phyloP scores from a whole-genome alignment of 2,888 invertebrate species.

The Rotaria macrura region DNA sequence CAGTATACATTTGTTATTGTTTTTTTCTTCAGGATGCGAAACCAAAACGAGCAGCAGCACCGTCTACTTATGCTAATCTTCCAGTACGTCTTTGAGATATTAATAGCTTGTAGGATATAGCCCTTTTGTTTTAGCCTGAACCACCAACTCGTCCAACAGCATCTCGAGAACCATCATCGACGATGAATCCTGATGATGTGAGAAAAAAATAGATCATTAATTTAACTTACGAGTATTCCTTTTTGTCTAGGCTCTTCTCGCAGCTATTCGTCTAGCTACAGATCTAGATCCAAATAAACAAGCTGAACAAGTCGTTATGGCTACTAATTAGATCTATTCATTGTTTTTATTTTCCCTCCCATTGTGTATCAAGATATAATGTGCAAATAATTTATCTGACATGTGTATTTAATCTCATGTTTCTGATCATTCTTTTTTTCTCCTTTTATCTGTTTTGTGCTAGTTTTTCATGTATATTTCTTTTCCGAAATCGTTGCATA shows the following conservation, averaged over 20 bases:
- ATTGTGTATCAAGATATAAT: too few species aligned
- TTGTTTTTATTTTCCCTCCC: too few species aligned
- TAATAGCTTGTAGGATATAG: background rate
- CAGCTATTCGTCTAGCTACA: background rate
- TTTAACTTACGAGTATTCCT: background rate
- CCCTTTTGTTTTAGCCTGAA: background rate
- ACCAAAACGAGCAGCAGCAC: background rate
- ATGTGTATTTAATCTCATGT: background rate
- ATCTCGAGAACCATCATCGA: background rate
- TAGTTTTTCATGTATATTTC: background rate
- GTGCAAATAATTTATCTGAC: background rate
- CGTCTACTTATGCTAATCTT: background rate
- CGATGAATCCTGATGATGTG: background rate
- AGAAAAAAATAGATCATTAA: background rate
- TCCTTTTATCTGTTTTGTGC: background rate
- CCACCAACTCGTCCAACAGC: background rate
- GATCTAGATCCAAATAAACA: slow-evolving; percentile 18
- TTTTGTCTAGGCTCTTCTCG: background rate
- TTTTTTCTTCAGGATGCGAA: background rate
- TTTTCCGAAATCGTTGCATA: background rate
- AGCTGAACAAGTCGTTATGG: background rate
- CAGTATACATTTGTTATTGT: too few species aligned
- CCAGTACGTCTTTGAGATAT: background rate
- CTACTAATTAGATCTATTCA: background rate
- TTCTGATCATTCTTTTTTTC: background rate